A percentile compares a stretch with the other conserved stretches of the same genome.
Evolutionary conservation across 1,140 invertebrate genomes (phyloP).

Genomic region (Apis mellifera): Amel_HAv3.1 CM009932.2:3350001-3350500

Average conservation of each 20-base stretch:
- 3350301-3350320: neutral
- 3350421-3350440: constrained; percentile 49
- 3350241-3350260: neutral
- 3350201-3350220: no score
- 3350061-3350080: no score
- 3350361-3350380: constrained; percentile 32
- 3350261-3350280: neutral
- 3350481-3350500: constrained; percentile 1
- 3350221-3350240: neutral
- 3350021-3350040: no score
- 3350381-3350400: constrained; percentile 35
- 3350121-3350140: no score
- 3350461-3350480: constrained; percentile 1
- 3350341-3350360: constrained; percentile 48
- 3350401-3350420: neutral
- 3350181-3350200: no score
- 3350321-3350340: constrained; percentile 14
- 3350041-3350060: no score
- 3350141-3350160: no score
- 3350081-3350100: no score
- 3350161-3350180: no score
- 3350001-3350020: no score
- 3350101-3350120: no score
- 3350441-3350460: constrained; percentile 46
- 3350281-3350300: neutral